Conservation (phyloP, 2,888 invertebrate species). For the Amiota communis region DNA sequence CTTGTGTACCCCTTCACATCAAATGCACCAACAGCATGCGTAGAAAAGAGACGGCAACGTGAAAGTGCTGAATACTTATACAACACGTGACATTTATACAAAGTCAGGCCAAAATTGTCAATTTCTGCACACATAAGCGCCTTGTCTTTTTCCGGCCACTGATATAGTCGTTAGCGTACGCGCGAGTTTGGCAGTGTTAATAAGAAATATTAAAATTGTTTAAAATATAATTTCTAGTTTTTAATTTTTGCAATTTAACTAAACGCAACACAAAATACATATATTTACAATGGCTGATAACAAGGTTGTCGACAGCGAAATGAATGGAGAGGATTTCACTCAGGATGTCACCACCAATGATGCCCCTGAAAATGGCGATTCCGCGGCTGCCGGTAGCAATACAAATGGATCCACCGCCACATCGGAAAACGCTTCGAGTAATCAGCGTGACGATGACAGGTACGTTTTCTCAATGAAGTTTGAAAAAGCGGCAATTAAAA, state of each 20-base stretch:
- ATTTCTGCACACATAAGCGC: constrained; percentile 56
- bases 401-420: constrained; percentile 64
- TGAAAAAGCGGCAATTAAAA: neutral
- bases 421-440: constrained; percentile 51
- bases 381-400: constrained; percentile 75
- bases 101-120: constrained; percentile 6
- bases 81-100: constrained; percentile 27
- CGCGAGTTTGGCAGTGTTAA: constrained; percentile 64
- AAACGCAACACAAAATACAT: constrained; percentile 38
- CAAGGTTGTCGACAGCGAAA: constrained; percentile 78
- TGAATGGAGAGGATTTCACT: constrained; percentile 87
- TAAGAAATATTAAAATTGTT: constrained; percentile 42
- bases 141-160: constrained; percentile 72
- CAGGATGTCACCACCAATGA: constrained; percentile 79
- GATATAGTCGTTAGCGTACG: constrained; percentile 64
- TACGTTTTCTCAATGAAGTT: constrained; percentile 71
- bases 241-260: constrained; percentile 45
- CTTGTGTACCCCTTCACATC: neutral
- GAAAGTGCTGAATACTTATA: neutral
- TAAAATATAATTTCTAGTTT: constrained; percentile 45
- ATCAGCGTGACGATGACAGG: constrained; percentile 85
- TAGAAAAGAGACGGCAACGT: constrained; percentile 11
- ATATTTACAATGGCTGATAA: constrained; percentile 73
- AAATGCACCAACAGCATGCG: neutral
- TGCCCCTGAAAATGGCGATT: constrained; percentile 77